Base-by-base conservation (phyloP, 1,140 invertebrate species). In the Drosophila miranda region DNA sequence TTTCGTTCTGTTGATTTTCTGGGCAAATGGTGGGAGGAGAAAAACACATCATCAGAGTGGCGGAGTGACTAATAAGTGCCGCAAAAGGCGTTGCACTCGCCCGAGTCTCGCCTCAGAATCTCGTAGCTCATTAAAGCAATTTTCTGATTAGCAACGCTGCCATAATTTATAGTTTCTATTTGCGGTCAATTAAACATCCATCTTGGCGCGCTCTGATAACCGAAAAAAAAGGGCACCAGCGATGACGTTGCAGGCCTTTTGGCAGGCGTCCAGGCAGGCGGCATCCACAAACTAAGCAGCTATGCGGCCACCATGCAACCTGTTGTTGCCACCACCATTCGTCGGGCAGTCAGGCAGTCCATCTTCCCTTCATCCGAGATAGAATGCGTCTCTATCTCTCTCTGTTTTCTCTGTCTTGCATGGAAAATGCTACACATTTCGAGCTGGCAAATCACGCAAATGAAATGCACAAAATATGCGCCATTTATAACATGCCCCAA, bases 391-490 rank as follows among this genome's bases (percentile, higher is more conserved):
- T 16, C 3, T 41, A 19, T 43, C 16, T 2, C 3, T 6, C 23
- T 26, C 23, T 26, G 23, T 5, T 26, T 4, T 26, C 23, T 26
- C 23, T 26, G 23, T 26, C 34, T 62, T 62, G 45, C 58, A 72
- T 73, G 69, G 42, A 34, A 84, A 84, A 74, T 77, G 64, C 77
- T 75, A 75, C 82, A 86, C 81, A 78, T 87, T 81, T 38, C 34
- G 34, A 77, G 77, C 74, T 87, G 82, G 81, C 77, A 86, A 80
- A 84, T 84, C 81, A 84, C 80, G 81, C 81, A 84, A 86, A 86
- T 86, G 81, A 86, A 86, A 86, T 86, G 81, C 81, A 86, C 81
- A 87, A 87, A 86, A 87, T 86, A 80, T 86, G 82, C 69, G 69
- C 78, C 81, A 86, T 87, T 87, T 87, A 87, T 86, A 86, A 75